Conservation (phyloP, 1,140 invertebrate genomes). For the Heliothis subflexa region DNA sequence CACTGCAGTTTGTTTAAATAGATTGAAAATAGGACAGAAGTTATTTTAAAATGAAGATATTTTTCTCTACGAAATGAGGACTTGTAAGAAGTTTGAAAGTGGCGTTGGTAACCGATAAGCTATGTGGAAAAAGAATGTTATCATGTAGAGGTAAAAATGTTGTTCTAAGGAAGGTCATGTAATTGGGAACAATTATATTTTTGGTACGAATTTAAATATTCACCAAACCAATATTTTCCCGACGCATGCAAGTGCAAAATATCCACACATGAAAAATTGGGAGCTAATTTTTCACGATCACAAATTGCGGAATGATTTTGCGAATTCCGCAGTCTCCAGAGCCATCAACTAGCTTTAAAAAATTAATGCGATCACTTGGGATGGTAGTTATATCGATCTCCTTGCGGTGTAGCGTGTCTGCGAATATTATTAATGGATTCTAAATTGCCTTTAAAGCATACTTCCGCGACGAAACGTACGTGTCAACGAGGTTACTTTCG, state of each 20-base stretch:
- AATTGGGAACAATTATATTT: too few relatives aligned
- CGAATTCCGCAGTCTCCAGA: slow-evolving; percentile 5
- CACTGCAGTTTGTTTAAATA: not conserved
- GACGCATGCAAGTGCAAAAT: too few relatives aligned
- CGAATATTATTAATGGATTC: slow-evolving; percentile 61
- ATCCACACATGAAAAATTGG: too few relatives aligned
- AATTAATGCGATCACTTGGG: slow-evolving; percentile 24
- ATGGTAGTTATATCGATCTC: slow-evolving; percentile 13
- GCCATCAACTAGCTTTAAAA: slow-evolving; percentile 8
- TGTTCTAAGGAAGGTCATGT: too few relatives aligned
- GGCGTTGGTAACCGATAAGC: too few relatives aligned
- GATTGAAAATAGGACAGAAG: not conserved
- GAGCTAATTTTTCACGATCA: too few relatives aligned
- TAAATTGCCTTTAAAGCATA: slow-evolving; percentile 59
- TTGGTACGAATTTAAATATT: too few relatives aligned
- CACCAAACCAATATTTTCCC: too few relatives aligned
- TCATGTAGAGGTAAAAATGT: too few relatives aligned
- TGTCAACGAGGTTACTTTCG: slow-evolving; percentile 53
- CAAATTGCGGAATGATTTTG: slow-evolving; percentile 9
- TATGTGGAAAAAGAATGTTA: too few relatives aligned
- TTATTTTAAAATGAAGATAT: not conserved
- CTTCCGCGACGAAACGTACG: slow-evolving; percentile 48
- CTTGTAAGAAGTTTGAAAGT: too few relatives aligned
- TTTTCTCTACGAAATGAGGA: too few relatives aligned
- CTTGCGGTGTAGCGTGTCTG: slow-evolving; percentile 45